A percentile compares a stretch with the other conserved stretches of the same genome.
Conservation (phyloP, 2,888 invertebrate species). For the Stegophylla sp. region DNA sequence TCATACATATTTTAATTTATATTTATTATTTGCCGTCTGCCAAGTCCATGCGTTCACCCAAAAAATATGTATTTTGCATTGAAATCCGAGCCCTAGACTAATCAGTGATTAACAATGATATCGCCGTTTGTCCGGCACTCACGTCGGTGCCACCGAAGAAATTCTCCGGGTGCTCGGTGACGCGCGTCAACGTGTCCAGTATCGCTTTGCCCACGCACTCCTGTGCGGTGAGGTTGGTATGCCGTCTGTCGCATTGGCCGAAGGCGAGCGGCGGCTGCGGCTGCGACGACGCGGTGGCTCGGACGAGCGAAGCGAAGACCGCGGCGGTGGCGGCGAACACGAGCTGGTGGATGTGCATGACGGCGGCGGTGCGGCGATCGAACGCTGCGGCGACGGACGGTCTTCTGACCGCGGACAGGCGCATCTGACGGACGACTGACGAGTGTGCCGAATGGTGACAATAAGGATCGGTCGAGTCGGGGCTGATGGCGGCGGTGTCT, state of each 20-base stretch:
- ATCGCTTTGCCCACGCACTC: constrained; percentile 44
- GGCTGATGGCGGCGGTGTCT: too few species aligned
- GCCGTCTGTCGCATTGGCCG: constrained; percentile 7
- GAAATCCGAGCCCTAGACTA: too few species aligned
- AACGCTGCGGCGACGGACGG: too few species aligned
- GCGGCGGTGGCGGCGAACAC: not conserved
- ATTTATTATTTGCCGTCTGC: too few species aligned
- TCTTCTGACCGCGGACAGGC: not conserved
- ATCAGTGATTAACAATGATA: too few species aligned
- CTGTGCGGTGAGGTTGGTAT: constrained; percentile 21
- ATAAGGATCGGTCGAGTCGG: too few species aligned
- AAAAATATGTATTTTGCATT: too few species aligned
- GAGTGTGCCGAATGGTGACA: too few species aligned
- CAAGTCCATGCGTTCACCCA: too few species aligned
- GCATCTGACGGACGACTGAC: not conserved
- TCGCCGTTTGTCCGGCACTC: not conserved
- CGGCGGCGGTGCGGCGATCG: too few species aligned
- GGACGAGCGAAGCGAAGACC: not conserved
- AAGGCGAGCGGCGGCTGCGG: constrained; percentile 12
- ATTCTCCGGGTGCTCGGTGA: constrained; percentile 22
- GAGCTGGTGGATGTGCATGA: too few species aligned
- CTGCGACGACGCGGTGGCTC: not conserved
- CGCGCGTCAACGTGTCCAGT: constrained; percentile 20
- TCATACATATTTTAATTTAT: too few species aligned
- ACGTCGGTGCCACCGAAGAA: constrained; percentile 25